A percentile compares a stretch with the other conserved stretches of the same genome.
Evolutionary conservation across 2,797 vertebrate species (phyloP).

Genomic region (Parauchenoglanis punctatus): DNA sequence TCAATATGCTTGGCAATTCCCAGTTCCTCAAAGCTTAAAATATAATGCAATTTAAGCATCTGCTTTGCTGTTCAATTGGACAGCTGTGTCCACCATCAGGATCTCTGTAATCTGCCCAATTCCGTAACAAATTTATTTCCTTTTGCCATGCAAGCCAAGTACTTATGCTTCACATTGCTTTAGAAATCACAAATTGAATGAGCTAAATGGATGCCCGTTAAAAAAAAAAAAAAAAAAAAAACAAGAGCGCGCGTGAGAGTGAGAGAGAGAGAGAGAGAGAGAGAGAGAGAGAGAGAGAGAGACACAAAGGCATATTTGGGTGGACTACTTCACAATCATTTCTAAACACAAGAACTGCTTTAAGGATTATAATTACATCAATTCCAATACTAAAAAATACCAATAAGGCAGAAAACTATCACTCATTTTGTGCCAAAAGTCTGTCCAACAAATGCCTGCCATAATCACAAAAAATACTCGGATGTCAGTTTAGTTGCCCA

Average conservation of each 20-base stretch:
- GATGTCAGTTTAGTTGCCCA: neutral
- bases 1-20: neutral
- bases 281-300: no score
- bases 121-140: neutral
- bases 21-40: neutral
- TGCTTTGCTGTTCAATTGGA: conserved; percentile 7
- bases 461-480: conserved; percentile 22
- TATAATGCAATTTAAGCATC: conserved; percentile 19
- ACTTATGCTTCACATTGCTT: conserved; percentile 20
- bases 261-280: neutral
- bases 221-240: neutral
- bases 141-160: conserved; percentile 8
- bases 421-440: conserved; percentile 6
- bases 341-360: conserved; percentile 25
- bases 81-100: conserved; percentile 17
- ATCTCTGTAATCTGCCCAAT: neutral
- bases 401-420: conserved; percentile 34
- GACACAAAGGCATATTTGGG: conserved; percentile 1
- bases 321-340: conserved; percentile 14
- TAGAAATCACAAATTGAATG: conserved; percentile 11
- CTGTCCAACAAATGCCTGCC: conserved; percentile 32
- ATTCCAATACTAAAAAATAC: conserved; percentile 3
- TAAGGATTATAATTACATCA: conserved; percentile 20
- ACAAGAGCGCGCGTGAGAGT: no score
- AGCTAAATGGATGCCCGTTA: conserved; percentile 25